These are phyloP conservation scores for Protosalanx chinensis DNA, from an alignment of 2,797 vertebrate species.

Conservation along the genomic window DNA sequence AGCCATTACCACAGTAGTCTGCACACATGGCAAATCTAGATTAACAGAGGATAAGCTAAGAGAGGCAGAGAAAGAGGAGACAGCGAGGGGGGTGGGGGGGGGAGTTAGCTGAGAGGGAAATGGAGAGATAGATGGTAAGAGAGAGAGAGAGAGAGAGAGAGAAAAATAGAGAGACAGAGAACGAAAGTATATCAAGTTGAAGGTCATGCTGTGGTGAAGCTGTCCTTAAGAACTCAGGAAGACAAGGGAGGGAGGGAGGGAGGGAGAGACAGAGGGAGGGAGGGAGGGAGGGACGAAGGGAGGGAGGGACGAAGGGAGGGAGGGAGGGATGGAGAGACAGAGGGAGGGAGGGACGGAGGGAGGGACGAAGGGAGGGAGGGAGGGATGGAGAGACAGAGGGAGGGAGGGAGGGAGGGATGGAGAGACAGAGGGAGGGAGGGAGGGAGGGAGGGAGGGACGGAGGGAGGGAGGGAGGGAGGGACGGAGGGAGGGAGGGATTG, in stretches of 20 bases:
- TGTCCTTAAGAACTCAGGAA: slow-evolving; percentile 19
- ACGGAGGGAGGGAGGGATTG: slow-evolving; percentile 7
- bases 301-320: too few relatives aligned
- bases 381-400: slow-evolving; percentile 13
- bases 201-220: slow-evolving; percentile 13
- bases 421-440: slow-evolving; percentile 3
- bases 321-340: too few relatives aligned
- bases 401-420: too few relatives aligned
- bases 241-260: slow-evolving; percentile 3
- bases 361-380: neutral
- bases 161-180: slow-evolving; percentile 5
- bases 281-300: slow-evolving; percentile 7
- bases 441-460: slow-evolving; percentile 11
- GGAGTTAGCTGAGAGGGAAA: slow-evolving; percentile 47
- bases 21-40: slow-evolving; percentile 71
- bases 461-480: slow-evolving; percentile 3
- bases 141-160: slow-evolving; percentile 11
- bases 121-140: slow-evolving; percentile 24
- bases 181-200: neutral
- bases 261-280: slow-evolving; percentile 8
- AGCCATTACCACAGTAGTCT: slow-evolving; percentile 48
- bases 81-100: slow-evolving; percentile 50
- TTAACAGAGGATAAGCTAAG: slow-evolving; percentile 63
- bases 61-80: slow-evolving; percentile 12
- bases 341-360: slow-evolving; percentile 9